Conservation (phyloP, 2,113 vertebrate species). For the Microcebus ravelobensis region DNA sequence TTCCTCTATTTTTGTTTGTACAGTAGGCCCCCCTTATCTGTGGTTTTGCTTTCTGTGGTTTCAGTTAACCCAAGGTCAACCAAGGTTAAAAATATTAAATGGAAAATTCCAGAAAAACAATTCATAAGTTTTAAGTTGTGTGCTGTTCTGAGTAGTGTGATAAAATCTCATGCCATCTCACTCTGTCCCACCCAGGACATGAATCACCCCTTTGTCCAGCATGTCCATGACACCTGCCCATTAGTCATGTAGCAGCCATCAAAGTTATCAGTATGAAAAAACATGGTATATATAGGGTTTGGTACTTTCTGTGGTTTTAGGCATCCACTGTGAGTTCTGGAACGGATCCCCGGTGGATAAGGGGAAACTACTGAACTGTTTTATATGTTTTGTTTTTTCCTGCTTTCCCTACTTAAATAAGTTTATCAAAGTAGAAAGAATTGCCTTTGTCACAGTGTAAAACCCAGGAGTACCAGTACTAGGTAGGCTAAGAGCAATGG, state of each 20-base stretch:
- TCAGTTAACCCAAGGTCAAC: neutral
- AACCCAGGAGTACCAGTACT: neutral
- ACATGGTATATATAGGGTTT: neutral
- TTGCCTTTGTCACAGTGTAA: neutral
- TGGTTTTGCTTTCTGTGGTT: neutral
- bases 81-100: neutral
- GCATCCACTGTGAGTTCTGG: neutral
- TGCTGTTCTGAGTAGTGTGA: neutral
- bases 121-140: neutral
- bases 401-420: neutral
- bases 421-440: neutral
- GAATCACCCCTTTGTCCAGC: neutral
- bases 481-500: neutral
- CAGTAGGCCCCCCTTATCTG: neutral
- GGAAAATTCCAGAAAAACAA: neutral
- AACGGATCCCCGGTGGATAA: neutral
- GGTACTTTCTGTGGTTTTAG: neutral
- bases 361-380: neutral
- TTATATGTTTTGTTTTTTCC: neutral
- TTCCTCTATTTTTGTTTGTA: constrained; percentile 16
- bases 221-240: neutral
- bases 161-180: neutral
- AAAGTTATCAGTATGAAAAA: neutral
- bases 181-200: neutral
- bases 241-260: neutral